A percentile compares a stretch with the other conserved stretches of the same genome.
Conservation (phyloP, 2,113 vertebrate genomes). For the Prietella phreatophila region DNA sequence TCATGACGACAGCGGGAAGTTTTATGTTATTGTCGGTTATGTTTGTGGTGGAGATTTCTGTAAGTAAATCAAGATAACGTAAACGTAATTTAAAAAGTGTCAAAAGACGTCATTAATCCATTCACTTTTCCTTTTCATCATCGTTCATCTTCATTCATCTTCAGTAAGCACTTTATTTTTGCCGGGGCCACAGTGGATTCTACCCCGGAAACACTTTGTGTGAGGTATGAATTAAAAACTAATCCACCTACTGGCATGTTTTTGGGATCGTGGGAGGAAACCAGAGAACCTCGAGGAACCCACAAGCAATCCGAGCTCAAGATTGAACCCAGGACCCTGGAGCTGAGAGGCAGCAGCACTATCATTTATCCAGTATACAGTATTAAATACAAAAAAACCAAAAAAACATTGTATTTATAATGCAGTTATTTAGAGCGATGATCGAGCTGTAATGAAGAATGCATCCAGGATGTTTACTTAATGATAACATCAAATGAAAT, state of each 20-base stretch:
- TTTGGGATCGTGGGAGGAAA: background rate
- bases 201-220: background rate
- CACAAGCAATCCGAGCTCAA: background rate
- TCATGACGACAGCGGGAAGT: too few relatives aligned
- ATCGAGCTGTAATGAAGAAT: conserved; percentile 26
- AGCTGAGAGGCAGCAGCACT: background rate
- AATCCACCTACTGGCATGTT: background rate
- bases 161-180: background rate
- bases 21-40: background rate
- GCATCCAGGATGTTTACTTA: background rate
- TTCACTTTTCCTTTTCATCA: background rate
- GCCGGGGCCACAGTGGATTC: background rate
- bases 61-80: background rate
- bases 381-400: too few relatives aligned
- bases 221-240: background rate
- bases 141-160: background rate
- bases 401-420: background rate
- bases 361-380: background rate
- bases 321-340: background rate
- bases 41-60: background rate
- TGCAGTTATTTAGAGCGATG: background rate
- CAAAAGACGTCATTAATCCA: background rate
- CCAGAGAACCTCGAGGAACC: background rate
- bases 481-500: conserved; percentile 21
- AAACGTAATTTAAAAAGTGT: background rate